Evolutionary conservation across 2,113 vertebrate species (phyloP).

Genomic region (Apodemus speciosus): DNA sequence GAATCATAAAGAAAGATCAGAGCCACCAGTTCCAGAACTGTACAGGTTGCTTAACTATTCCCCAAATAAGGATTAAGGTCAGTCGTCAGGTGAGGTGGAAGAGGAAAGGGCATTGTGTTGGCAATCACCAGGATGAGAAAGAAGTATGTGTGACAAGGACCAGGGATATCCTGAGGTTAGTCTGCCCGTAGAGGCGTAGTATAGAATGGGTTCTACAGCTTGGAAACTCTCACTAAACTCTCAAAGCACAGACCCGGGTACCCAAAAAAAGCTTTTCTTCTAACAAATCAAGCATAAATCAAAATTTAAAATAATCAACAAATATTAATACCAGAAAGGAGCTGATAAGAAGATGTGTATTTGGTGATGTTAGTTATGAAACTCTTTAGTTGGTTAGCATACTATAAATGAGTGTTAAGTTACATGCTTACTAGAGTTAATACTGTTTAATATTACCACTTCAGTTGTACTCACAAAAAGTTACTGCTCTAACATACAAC

Average conservation of each 20-base stretch:
- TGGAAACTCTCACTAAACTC: background rate
- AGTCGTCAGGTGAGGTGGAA: too few species aligned
- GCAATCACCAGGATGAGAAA: background rate
- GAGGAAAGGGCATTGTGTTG: too few species aligned
- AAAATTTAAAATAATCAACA: background rate
- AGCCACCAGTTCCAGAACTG: background rate
- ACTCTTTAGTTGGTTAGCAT: background rate
- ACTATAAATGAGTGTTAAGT: constrained; percentile 5
- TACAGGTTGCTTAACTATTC: too few species aligned
- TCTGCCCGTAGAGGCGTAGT: background rate
- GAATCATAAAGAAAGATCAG: background rate
- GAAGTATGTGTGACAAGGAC: background rate
- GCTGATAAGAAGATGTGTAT: background rate
- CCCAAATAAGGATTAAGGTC: too few species aligned
- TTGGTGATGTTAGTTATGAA: background rate
- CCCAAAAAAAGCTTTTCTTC: background rate
- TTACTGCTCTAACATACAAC: constrained; percentile 3
- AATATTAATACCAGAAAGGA: background rate
- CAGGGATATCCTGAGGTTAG: background rate
- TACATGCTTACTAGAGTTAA: constrained; percentile 6
- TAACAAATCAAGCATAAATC: constrained; percentile 31
- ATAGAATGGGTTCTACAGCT: background rate
- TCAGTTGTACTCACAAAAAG: constrained; percentile 6
- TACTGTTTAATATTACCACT: background rate
- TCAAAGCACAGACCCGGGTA: constrained; percentile 6